Evolutionary conservation across 2,113 vertebrate genomes (phyloP).

Genomic region (Sorex araneus): DNA sequence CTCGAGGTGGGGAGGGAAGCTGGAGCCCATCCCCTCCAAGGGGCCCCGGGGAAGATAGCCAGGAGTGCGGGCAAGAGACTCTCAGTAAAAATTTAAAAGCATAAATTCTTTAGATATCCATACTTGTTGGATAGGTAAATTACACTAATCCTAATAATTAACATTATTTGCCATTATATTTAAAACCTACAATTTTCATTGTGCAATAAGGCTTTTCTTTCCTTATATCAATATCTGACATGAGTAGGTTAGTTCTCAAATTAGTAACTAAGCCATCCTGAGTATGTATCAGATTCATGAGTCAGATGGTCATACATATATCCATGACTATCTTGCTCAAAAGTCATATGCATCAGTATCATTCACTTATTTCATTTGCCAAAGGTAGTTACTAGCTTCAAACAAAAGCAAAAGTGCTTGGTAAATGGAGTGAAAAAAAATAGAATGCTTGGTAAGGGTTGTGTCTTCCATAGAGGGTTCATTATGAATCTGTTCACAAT

Average conservation of each 20-base stretch:
- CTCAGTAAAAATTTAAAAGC: not conserved
- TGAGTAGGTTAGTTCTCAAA: not conserved
- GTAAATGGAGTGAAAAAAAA: not conserved
- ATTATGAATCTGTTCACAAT: not conserved
- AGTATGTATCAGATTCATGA: not conserved
- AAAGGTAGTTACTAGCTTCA: not conserved
- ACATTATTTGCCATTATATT: not conserved
- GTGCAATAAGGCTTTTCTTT: not conserved
- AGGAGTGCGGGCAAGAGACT: no score
- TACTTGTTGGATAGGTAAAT: not conserved
- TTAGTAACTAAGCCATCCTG: not conserved
- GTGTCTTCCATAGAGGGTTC: not conserved
- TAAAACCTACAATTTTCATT: not conserved
- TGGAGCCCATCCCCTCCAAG: no score
- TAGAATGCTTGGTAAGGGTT: not conserved
- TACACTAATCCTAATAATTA: not conserved
- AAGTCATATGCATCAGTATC: not conserved
- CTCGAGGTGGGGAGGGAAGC: no score
- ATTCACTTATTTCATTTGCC: not conserved
- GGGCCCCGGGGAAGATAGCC: no score
- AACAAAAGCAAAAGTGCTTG: not conserved
- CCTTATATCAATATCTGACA: fast-evolving
- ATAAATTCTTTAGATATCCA: not conserved
- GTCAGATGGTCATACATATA: not conserved
- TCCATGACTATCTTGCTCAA: not conserved